Conservation (phyloP, 2,888 invertebrate genomes). For the Nebria brevicollis region DNA sequence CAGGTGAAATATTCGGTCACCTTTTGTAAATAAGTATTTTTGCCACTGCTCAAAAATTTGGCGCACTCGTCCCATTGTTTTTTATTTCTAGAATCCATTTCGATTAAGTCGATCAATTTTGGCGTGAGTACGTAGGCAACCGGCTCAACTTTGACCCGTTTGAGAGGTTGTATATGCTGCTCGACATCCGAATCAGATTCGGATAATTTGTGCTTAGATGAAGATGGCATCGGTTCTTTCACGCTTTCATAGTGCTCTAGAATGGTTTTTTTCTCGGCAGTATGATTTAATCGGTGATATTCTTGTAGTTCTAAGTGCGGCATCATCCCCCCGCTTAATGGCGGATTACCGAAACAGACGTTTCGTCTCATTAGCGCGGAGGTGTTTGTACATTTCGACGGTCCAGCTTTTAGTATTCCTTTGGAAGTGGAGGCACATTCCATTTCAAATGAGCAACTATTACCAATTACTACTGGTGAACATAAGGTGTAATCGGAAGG, state of each 20-base stretch:
- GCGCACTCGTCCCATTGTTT: slow-evolving; percentile 77
- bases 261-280: no score
- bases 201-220: slow-evolving; percentile 47
- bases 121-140: slow-evolving; percentile 53
- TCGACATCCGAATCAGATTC: slow-evolving; percentile 23
- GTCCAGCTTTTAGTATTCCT: background rate
- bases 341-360: no score
- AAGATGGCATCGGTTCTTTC: slow-evolving; percentile 42
- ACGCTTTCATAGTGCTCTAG: no score
- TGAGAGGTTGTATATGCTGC: slow-evolving; percentile 44
- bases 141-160: slow-evolving; percentile 56
- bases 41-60: slow-evolving; percentile 64
- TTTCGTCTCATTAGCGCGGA: no score
- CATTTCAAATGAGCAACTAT: background rate
- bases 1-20: slow-evolving; percentile 78
- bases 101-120: slow-evolving; percentile 59
- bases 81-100: slow-evolving; percentile 69
- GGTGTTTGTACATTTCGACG: background rate
- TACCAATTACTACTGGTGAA: background rate
- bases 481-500: no score
- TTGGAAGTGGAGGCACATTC: background rate
- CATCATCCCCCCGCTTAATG: no score
- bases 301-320: no score
- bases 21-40: slow-evolving; percentile 71
- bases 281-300: no score